These are phyloP conservation scores for Ennomos fuscantarius DNA, from an alignment of 2,888 invertebrate genomes.

Conservation along the genomic window DNA sequence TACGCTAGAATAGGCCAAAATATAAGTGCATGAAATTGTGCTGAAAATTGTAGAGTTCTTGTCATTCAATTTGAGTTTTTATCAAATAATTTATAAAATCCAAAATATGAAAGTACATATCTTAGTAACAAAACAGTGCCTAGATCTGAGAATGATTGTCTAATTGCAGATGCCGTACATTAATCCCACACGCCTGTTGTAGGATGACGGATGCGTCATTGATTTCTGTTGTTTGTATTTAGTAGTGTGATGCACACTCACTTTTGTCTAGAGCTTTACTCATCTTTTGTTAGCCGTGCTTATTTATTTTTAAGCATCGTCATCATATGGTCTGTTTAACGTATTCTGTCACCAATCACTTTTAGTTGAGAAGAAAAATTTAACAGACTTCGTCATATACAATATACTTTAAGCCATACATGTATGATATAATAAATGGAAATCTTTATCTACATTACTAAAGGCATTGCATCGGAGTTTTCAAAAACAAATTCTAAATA, in stretches of 20 bases:
- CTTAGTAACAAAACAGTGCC: too few relatives aligned
- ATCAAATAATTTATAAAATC: background rate
- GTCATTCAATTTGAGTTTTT: conserved; percentile 1
- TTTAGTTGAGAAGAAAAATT: too few relatives aligned
- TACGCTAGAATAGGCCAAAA: too few relatives aligned
- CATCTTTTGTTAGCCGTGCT: conserved; percentile 22
- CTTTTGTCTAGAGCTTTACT: conserved; percentile 15
- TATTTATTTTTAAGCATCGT: conserved; percentile 4
- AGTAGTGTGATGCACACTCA: conserved; percentile 16
- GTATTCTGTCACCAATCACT: too few relatives aligned
- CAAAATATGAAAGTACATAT: background rate
- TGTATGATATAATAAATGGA: too few relatives aligned
- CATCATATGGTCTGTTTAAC: conserved; percentile 15
- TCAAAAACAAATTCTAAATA: too few relatives aligned
- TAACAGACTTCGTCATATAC: too few relatives aligned
- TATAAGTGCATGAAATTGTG: too few relatives aligned
- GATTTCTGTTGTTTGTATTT: conserved; percentile 19
- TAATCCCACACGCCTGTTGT: conserved; percentile 25
- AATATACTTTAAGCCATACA: too few relatives aligned
- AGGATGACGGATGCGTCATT: conserved; percentile 25
- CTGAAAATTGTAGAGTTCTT: background rate
- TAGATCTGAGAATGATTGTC: conserved; percentile 8
- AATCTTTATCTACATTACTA: too few relatives aligned
- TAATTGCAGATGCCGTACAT: conserved; percentile 18
- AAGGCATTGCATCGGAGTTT: too few relatives aligned